These are phyloP conservation scores for Leptinotarsa haldemani DNA, from an alignment of 2,888 invertebrate genomes.

Conservation along the genomic window DNA sequence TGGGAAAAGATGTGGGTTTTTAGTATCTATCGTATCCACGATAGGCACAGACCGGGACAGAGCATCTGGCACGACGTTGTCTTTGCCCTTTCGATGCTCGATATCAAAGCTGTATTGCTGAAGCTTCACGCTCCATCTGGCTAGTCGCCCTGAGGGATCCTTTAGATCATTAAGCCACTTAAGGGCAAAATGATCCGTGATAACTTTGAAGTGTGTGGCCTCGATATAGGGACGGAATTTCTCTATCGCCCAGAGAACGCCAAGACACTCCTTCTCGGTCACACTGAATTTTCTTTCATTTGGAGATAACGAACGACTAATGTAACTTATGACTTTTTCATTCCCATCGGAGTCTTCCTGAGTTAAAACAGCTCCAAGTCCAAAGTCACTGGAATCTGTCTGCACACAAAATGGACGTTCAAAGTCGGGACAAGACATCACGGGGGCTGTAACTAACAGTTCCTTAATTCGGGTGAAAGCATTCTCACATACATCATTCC, in stretches of 20 bases:
- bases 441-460: conserved; percentile 20
- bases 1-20: neutral
- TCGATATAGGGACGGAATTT: conserved; percentile 34
- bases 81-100: neutral
- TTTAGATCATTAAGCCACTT: conserved; percentile 22
- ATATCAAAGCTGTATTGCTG: conserved; percentile 24
- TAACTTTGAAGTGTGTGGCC: conserved; percentile 38
- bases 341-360: conserved; percentile 24
- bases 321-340: conserved; percentile 28
- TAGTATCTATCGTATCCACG: neutral
- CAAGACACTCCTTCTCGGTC: conserved; percentile 37
- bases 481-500: neutral
- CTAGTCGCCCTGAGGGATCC: conserved; percentile 28
- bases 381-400: conserved; percentile 33
- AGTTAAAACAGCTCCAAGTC: conserved; percentile 32
- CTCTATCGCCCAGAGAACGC: conserved; percentile 35
- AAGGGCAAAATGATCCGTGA: conserved; percentile 34
- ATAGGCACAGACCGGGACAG: conserved; percentile 6
- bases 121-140: conserved; percentile 20
- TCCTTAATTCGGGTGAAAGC: conserved; percentile 10
- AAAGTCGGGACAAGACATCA: conserved; percentile 29
- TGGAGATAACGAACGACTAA: conserved; percentile 15
- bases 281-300: conserved; percentile 31
- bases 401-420: conserved; percentile 27
- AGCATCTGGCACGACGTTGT: conserved; percentile 19